phyloP scores from a whole-genome alignment of 2,797 vertebrate genomes.

The Hemibagrus guttatus region DNA sequence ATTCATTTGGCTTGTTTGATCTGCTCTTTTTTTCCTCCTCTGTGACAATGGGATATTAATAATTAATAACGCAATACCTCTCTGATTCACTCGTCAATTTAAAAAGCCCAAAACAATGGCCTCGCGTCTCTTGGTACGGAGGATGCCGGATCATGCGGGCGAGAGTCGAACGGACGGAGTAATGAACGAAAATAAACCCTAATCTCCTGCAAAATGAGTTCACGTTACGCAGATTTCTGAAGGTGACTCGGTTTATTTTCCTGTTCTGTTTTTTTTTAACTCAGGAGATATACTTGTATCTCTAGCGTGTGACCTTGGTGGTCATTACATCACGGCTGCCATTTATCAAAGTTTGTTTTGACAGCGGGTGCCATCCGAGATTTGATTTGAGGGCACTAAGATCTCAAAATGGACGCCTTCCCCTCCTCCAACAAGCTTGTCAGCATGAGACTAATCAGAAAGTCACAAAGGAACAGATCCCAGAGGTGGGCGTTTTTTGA shows the following conservation, averaged over 20 bases:
- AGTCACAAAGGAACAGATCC: slow-evolving; percentile 14
- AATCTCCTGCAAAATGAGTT: slow-evolving; percentile 66
- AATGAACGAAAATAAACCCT: slow-evolving; percentile 62
- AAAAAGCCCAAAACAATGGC: slow-evolving; percentile 69
- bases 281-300: not conserved
- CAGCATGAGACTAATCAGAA: slow-evolving; percentile 26
- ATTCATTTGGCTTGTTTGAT: slow-evolving; percentile 72
- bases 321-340: slow-evolving; percentile 34
- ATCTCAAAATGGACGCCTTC: slow-evolving; percentile 29
- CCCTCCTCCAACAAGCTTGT: slow-evolving; percentile 14
- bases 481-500: slow-evolving; percentile 52
- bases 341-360: slow-evolving; percentile 51
- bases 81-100: slow-evolving; percentile 74
- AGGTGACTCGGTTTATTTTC: slow-evolving; percentile 37
- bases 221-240: slow-evolving; percentile 50
- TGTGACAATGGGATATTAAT: slow-evolving; percentile 71
- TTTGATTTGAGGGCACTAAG: slow-evolving; percentile 59
- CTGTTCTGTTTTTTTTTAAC: not conserved
- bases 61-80: slow-evolving; percentile 69
- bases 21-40: slow-evolving; percentile 50
- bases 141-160: slow-evolving; percentile 57
- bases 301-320: slow-evolving; percentile 13
- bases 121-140: slow-evolving; percentile 41
- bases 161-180: slow-evolving; percentile 55
- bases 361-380: slow-evolving; percentile 47